phyloP scores from a whole-genome alignment of 2,797 vertebrate genomes.

The Coranthus polyacanthus region DNA sequence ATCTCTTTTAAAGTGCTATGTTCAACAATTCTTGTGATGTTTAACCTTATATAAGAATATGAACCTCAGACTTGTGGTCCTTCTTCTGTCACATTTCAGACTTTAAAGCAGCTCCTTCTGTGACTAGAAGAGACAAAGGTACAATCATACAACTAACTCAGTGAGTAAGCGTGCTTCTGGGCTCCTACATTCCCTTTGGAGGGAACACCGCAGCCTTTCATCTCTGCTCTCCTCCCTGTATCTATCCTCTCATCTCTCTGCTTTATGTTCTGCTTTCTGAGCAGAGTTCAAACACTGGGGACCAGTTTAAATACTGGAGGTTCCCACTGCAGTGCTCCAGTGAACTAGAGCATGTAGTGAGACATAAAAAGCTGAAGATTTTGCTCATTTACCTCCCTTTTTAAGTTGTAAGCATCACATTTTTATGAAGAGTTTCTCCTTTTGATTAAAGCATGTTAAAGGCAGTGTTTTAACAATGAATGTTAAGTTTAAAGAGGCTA shows the following conservation, averaged over 20 bases:
- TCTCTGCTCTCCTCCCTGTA: conserved; percentile 64
- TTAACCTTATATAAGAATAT: conserved; percentile 28
- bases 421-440: conserved; percentile 27
- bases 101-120: conserved; percentile 65
- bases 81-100: conserved; percentile 50
- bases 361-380: conserved; percentile 65
- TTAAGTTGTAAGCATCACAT: conserved; percentile 25
- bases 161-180: conserved; percentile 69
- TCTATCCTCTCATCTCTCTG: conserved; percentile 72
- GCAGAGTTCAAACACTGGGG: conserved; percentile 80
- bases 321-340: conserved; percentile 70
- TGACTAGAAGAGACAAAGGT: conserved; percentile 72
- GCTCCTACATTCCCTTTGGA: conserved; percentile 76
- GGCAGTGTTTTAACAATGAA: conserved; percentile 23
- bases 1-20: conserved; percentile 41
- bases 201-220: conserved; percentile 75
- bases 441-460: conserved; percentile 55
- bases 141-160: conserved; percentile 67
- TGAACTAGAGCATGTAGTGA: conserved; percentile 70
- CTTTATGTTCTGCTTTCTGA: conserved; percentile 79
- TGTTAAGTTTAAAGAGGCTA: conserved; percentile 21
- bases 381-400: conserved; percentile 22
- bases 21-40: conserved; percentile 39
- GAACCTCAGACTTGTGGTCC: conserved; percentile 46
- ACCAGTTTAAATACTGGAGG: conserved; percentile 77